Base-by-base conservation (phyloP, 2,888 invertebrate species). In the Himalopsyche japonica region DNA sequence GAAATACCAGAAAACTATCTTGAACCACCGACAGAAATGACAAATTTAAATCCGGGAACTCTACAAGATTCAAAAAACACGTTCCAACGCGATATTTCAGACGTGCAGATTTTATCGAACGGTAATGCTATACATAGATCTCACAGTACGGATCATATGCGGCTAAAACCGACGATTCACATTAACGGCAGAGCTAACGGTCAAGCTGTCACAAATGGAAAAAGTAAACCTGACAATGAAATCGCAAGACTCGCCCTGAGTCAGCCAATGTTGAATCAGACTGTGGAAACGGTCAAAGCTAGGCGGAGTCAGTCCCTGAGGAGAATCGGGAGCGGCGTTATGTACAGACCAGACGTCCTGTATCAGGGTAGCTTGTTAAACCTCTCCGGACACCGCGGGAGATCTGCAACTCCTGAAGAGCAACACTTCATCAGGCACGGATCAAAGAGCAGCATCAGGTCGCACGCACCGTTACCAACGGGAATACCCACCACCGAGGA, bases 331-430 rank as follows among this genome's bases (percentile, higher is more conserved):
- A 95, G 95, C 87, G 95, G 97, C 1, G 95, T 97, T 20, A 95
- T 98, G 93, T 94, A 95, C 88, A 93, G 97, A 81, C 96, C 96
- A 82, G 98, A 99, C 90, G 95, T 98, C 10, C 95, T 98, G 88
- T 98, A 98, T 89, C 96, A 96, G 89, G 97, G 97, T 87, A 96
- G 94, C 87, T 93, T 93, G 88, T 90, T 93, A 5, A 92, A 93
- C 88, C 91, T 94, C 85, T 91, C 93, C 80, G 92, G 92, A 88
- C 92, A 91, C 86, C 91, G 92, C 88, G 92, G 93, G 34, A 90
- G 92, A 15, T 91, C 92, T 82, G 92, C 93, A 84, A 91, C 93
- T 48, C 90, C 91, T 88, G 88, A 90, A 37, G 89, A 90, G 10
- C 89, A 88, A 57, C 87, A 32, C 87, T 88, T 83, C 88, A 89